Evolutionary conservation across 2,888 invertebrate species (phyloP).

Genomic region (Apodemia mormo): DNA sequence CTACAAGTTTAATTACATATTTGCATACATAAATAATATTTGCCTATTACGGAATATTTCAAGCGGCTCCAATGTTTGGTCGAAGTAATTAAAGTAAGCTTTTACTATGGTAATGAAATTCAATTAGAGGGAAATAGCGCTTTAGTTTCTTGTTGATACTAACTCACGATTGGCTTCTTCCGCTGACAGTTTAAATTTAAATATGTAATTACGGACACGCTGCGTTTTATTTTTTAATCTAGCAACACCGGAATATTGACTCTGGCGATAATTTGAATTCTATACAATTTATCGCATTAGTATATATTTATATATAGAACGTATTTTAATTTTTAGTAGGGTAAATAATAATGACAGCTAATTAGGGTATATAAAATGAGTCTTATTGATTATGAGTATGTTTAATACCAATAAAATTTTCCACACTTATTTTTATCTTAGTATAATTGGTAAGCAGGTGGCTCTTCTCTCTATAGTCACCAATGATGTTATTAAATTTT

Average conservation of each 20-base stretch:
- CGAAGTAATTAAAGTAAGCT: slow-evolving; percentile 66
- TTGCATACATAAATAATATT: slow-evolving; percentile 51
- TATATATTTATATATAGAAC: too few species aligned
- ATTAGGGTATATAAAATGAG: too few species aligned
- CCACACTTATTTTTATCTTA: too few species aligned
- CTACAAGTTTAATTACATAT: slow-evolving; percentile 44
- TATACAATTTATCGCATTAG: neutral
- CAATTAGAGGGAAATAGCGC: slow-evolving; percentile 70
- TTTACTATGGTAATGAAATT: slow-evolving; percentile 70
- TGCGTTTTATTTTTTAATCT: slow-evolving; percentile 20
- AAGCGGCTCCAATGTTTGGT: slow-evolving; percentile 50
- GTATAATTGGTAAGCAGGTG: too few species aligned
- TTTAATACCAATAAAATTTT: too few species aligned
- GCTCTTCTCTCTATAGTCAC: too few species aligned
- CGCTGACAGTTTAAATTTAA: slow-evolving; percentile 52
- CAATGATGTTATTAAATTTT: too few species aligned
- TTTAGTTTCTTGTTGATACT: slow-evolving; percentile 56
- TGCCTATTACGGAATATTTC: slow-evolving; percentile 48
- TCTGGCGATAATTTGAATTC: neutral
- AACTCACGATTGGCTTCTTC: slow-evolving; percentile 56
- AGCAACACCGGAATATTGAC: slow-evolving; percentile 9
- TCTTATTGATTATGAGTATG: too few species aligned
- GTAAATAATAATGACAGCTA: too few species aligned
- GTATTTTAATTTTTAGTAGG: too few species aligned
- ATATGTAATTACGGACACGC: slow-evolving; percentile 39